These are phyloP conservation scores for Pristis pectinata DNA, from an alignment of 2,797 vertebrate genomes.

Conservation along the genomic window DNA sequence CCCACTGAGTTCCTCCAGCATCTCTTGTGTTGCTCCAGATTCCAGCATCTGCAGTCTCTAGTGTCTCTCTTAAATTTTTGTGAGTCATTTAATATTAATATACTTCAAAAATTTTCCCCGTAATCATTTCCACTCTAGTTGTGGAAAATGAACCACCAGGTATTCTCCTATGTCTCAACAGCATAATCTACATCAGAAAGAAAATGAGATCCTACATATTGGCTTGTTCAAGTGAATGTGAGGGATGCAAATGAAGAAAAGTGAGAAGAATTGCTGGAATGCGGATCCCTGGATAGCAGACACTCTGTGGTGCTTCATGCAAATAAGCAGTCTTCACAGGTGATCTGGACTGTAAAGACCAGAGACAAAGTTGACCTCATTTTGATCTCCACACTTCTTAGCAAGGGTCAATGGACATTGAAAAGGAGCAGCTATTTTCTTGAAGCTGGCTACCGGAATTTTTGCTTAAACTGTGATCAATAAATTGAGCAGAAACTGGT, in stretches of 20 bases:
- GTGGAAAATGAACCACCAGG: neutral
- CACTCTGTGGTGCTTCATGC: neutral
- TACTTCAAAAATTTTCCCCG: neutral
- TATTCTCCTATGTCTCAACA: neutral
- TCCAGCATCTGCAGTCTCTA: no score
- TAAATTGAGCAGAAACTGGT: neutral
- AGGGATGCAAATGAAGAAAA: neutral
- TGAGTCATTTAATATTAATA: neutral
- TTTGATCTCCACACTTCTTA: neutral
- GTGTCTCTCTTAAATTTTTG: no score
- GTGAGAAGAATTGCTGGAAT: neutral
- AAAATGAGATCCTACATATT: neutral
- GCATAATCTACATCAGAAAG: conserved; percentile 6
- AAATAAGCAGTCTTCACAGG: neutral
- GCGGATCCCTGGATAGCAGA: neutral
- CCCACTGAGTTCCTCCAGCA: no score
- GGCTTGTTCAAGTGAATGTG: neutral
- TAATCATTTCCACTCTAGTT: neutral
- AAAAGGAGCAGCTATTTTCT: neutral
- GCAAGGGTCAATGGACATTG: neutral
- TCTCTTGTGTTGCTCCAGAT: no score
- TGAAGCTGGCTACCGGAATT: neutral
- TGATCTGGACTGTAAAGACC: neutral
- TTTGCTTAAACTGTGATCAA: neutral
- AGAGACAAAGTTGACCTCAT: neutral